Base-by-base conservation (phyloP, 2,888 invertebrate species). In the Megamerina dolium region DNA sequence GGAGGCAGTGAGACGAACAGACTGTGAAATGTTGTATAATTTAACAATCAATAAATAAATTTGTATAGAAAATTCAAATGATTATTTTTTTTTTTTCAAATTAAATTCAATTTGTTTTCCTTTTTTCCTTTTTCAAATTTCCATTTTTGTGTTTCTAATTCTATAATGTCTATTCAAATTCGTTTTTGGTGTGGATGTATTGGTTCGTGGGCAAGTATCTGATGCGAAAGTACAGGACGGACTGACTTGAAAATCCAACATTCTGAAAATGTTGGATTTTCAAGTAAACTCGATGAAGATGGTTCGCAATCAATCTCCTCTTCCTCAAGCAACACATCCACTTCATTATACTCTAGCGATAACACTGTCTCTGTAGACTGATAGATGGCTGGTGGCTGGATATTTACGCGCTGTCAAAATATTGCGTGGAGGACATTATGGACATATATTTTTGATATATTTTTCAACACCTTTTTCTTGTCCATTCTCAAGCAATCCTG, bases 31-130 rank as follows among this genome's bases (percentile, higher is more conserved):
- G n/a, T n/a, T n/a, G n/a, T n/a, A n/a, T n/a, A n/a, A n/a, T n/a
- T n/a, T n/a, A n/a, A n/a, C n/a, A n/a, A n/a, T n/a, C n/a, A n/a
- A n/a, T n/a, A n/a, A n/a, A n/a, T n/a, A n/a, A n/a, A n/a, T n/a
- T n/a, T n/a, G n/a, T n/a, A n/a, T n/a, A n/a, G n/a, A n/a, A n/a
- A n/a, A n/a, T n/a, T n/a, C n/a, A n/a, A n/a, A n/a, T n/a, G 4
- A 40, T 32, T 10, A 17, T 37, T 17, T 37, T 30, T 14, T 36
- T 17, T 36, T 23, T 21, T 26, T 36, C 36, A 21, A 36, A 16
- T 12, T 26, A 36, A 36, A 12, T 26, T 8, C 12, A 36, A 36
- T 26, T 36, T 23, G 36, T 36, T 36, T 20, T 36, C 23, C 36
- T 26, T 27, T 23, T 36, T 17, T n/a, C 20, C 21, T 21, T 17